A percentile compares a stretch with the other conserved stretches of the same genome.
Evolutionary conservation across 2,888 invertebrate species (phyloP).

Genomic region (Parnassius smintheus): DNA sequence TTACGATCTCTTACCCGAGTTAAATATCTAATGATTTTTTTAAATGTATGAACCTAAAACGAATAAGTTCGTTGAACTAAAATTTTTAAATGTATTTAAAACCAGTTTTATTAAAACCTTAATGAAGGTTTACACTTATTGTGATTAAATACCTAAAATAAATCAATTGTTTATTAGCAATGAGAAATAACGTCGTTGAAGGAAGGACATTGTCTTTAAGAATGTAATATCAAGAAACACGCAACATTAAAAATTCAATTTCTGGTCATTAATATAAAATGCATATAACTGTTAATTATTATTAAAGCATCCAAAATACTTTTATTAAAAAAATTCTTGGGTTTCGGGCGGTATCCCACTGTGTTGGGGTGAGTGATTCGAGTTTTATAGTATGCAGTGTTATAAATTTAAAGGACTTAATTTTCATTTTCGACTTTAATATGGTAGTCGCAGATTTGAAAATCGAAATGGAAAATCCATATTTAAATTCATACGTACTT

Average conservation of each 20-base stretch:
- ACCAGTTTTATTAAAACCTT: too few species aligned
- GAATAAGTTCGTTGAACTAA: too few species aligned
- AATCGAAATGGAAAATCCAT: background rate
- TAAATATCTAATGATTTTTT: too few species aligned
- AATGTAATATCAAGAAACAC: too few species aligned
- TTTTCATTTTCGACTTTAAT: conserved; percentile 18
- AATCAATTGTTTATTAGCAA: too few species aligned
- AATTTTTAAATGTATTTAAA: too few species aligned
- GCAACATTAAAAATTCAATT: background rate
- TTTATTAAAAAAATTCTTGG: conserved; percentile 63
- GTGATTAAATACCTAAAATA: too few species aligned
- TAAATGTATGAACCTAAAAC: too few species aligned
- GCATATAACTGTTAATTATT: conserved; percentile 67
- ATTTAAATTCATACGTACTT: background rate
- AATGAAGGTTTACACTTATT: too few species aligned
- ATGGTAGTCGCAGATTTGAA: background rate
- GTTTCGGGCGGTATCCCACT: conserved; percentile 60
- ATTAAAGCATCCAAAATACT: conserved; percentile 59
- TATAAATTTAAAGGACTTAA: conserved; percentile 4
- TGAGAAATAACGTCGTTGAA: too few species aligned
- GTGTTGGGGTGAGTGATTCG: conserved; percentile 56
- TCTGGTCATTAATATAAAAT: conserved; percentile 41
- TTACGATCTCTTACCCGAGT: too few species aligned
- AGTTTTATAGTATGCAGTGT: conserved; percentile 31
- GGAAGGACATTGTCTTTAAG: too few species aligned